Evolutionary conservation across 2,797 vertebrate species (phyloP).

Genomic region (Myripristis murdjan): DNA sequence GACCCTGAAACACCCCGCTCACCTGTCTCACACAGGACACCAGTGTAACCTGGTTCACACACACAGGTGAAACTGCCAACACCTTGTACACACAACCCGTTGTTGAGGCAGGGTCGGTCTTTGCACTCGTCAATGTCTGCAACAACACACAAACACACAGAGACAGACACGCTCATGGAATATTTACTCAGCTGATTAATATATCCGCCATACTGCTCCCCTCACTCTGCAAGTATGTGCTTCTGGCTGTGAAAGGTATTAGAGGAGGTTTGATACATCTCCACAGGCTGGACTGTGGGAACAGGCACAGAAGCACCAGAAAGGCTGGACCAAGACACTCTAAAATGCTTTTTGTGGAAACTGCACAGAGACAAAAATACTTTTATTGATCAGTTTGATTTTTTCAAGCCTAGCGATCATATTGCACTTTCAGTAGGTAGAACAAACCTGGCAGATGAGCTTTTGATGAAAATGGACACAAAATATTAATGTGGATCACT

Average conservation of each 20-base stretch:
- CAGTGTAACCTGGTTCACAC: slow-evolving; percentile 84
- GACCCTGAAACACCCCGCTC: slow-evolving; percentile 58
- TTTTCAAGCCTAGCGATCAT: slow-evolving; percentile 31
- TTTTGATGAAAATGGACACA: too few species aligned
- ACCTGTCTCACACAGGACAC: slow-evolving; percentile 87
- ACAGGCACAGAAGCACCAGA: slow-evolving; percentile 61
- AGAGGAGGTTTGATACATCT: slow-evolving; percentile 81
- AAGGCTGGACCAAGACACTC: slow-evolving; percentile 37
- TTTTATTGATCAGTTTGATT: slow-evolving; percentile 39
- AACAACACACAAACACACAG: slow-evolving; percentile 57
- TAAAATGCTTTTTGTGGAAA: slow-evolving; percentile 45
- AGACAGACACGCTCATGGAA: slow-evolving; percentile 64
- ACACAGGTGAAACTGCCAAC: slow-evolving; percentile 83
- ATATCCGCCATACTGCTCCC: slow-evolving; percentile 82
- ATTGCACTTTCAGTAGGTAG: neutral
- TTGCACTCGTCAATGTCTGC: slow-evolving; percentile 87
- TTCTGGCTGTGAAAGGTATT: slow-evolving; percentile 86
- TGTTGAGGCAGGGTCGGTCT: slow-evolving; percentile 81
- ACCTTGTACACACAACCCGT: slow-evolving; percentile 80
- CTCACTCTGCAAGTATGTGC: slow-evolving; percentile 85
- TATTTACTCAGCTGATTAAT: slow-evolving; percentile 90
- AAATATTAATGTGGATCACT: too few species aligned
- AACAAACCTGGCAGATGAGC: too few species aligned
- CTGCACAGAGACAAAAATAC: slow-evolving; percentile 43
- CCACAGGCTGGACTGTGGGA: slow-evolving; percentile 78